A percentile compares a stretch with the other conserved stretches of the same genome.
Evolutionary conservation across 2,113 vertebrate species (phyloP).

Genomic region (Stegastes partitus): DNA sequence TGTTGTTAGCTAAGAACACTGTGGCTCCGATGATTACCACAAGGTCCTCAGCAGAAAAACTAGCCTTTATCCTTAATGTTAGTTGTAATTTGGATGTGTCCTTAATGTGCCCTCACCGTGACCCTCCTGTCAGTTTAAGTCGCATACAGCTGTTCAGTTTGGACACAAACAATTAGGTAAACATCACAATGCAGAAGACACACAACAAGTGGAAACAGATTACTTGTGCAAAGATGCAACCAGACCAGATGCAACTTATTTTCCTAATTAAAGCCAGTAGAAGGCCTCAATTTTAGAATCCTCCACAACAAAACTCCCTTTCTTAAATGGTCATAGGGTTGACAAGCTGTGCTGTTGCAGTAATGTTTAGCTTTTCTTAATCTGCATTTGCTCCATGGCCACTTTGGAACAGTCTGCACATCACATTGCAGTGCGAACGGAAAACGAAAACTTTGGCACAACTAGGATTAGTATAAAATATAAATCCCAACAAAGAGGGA

Average conservation of each 20-base stretch:
- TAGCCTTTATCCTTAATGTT: neutral
- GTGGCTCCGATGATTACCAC: neutral
- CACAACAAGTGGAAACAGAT: slow-evolving; percentile 51
- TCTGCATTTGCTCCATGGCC: slow-evolving; percentile 11
- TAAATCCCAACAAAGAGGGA: slow-evolving; percentile 27
- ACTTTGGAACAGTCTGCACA: slow-evolving; percentile 8
- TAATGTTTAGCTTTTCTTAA: slow-evolving; percentile 26
- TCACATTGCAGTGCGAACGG: neutral
- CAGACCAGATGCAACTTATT: slow-evolving; percentile 58
- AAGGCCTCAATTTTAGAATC: slow-evolving; percentile 13
- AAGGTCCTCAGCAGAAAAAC: neutral
- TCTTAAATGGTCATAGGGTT: slow-evolving; percentile 15
- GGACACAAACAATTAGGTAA: slow-evolving; percentile 54
- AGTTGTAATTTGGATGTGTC: slow-evolving; percentile 7
- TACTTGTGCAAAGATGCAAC: slow-evolving; percentile 13
- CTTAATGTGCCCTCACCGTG: slow-evolving; percentile 9
- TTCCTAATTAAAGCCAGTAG: slow-evolving; percentile 67
- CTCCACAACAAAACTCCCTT: slow-evolving; percentile 1
- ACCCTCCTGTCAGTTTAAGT: slow-evolving; percentile 12
- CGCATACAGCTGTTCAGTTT: slow-evolving; percentile 16
- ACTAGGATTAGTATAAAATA: slow-evolving; percentile 17
- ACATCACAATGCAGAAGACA: slow-evolving; percentile 43
- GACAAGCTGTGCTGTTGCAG: neutral
- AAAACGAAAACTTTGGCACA: slow-evolving; percentile 31
- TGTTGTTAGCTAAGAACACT: slow-evolving; percentile 9